Percentiles rank a stretch among this genome's conserved stretches.
These are phyloP conservation scores for Lutraria lutraria DNA, from an alignment of 2,888 invertebrate genomes.

Conservation along the genomic window DNA sequence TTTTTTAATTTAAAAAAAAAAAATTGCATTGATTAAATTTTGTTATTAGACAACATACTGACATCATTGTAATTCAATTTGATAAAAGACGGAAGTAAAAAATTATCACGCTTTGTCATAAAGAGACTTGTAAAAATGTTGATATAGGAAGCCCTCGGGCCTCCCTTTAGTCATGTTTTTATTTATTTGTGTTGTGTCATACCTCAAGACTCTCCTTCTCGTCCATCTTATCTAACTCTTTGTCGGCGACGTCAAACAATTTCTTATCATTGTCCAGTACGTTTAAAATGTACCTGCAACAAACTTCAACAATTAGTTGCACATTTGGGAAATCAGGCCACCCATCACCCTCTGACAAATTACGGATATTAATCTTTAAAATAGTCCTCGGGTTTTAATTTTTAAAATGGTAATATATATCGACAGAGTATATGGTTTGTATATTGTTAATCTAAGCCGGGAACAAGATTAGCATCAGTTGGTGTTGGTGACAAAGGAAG, in stretches of 20 bases:
- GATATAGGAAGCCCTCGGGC: too few species aligned
- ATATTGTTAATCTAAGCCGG: too few species aligned
- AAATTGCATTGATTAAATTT: not conserved
- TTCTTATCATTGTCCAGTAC: slow-evolving; percentile 43
- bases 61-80: not conserved
- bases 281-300: slow-evolving; percentile 43
- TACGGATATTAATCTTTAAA: too few species aligned
- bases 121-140: not conserved
- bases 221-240: slow-evolving; percentile 44
- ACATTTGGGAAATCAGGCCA: too few species aligned
- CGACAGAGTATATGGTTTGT: too few species aligned
- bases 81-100: not conserved
- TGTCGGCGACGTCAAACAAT: slow-evolving; percentile 44
- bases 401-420: too few species aligned
- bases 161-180: not conserved
- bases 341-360: too few species aligned
- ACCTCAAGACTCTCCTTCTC: slow-evolving; percentile 51
- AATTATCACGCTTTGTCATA: not conserved
- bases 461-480: too few species aligned
- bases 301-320: not conserved
- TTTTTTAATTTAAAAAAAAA: not conserved
- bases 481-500: too few species aligned
- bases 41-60: not conserved
- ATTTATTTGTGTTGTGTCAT: not conserved
- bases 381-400: too few species aligned